These are phyloP conservation scores for Chamaea fasciata DNA, from an alignment of 2,113 vertebrate genomes.

Conservation along the genomic window DNA sequence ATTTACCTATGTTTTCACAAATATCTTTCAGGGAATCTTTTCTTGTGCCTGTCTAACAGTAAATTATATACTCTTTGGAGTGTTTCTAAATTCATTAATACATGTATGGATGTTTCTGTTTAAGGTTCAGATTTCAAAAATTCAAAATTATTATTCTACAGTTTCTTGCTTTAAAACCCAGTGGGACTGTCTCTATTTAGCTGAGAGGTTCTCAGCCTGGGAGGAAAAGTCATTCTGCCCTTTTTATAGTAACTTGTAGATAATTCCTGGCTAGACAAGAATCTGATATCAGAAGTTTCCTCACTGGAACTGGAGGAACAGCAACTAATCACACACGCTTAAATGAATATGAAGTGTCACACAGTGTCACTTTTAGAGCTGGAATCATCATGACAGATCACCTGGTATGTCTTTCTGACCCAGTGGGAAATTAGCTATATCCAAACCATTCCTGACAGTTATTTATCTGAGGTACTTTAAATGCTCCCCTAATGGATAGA, in stretches of 20 bases:
- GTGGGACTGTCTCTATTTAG: background rate
- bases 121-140: background rate
- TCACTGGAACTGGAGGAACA: background rate
- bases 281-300: background rate
- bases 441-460: constrained; percentile 7
- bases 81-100: background rate
- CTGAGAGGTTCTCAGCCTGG: background rate
- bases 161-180: background rate
- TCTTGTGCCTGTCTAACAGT: background rate
- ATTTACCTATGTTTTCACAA: background rate
- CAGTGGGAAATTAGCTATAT: constrained; percentile 7
- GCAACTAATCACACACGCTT: background rate
- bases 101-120: background rate
- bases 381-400: constrained; percentile 15
- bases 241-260: background rate
- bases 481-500: background rate
- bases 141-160: background rate
- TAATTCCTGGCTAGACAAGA: background rate
- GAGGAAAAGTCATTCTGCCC: background rate
- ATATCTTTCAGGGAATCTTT: background rate
- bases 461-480: constrained; percentile 14
- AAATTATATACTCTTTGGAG: background rate
- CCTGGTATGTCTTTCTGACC: constrained; percentile 15
- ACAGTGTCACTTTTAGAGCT: background rate
- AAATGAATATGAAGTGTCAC: constrained; percentile 22